Base-by-base conservation (phyloP, 2,113 vertebrate species). In the Turnix velox region DNA sequence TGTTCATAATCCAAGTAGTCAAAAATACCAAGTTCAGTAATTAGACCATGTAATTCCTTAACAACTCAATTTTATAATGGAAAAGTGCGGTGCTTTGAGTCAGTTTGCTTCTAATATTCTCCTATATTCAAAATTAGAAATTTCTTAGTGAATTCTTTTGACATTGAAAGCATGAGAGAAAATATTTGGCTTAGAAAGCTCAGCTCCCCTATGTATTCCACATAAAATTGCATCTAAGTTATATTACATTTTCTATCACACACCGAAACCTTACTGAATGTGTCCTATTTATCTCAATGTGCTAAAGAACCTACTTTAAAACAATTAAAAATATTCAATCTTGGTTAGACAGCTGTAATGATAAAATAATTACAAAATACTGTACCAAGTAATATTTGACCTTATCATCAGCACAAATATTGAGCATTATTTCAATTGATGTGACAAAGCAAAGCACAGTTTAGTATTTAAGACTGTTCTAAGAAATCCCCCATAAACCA, bases 11-110 rank as follows among this genome's bases (percentile, higher is more conserved):
- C 96, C 96, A 96, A 97, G 96, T 82, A 96, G 96, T 97, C 92
- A 97, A 97, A 97, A 97, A 97, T 94, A 97, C 77, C 83, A 96
- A 95, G 92, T 97, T 97, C 95, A 85, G 88, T 95, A 97, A 97
- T 98, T 96, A 97, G 95, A 93, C 71, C 81, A 93, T 88, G 91
- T 96, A 95, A 97, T 97, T 96, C 84, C 89, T 96, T 96, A 98
- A 97, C 94, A 96, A 94, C 93, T 97, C 95, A 97, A 95, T 96
- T 97, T 96, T 95, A 84, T 95, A 93, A 96, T 87, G 85, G 90
- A 85, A 96, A 95, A 96, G 59, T 90, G 67, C 77, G 94, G 61
- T 87, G 87, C 63, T 93, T 96, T 94, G 76, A 96, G 95, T 87
- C 83, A 95, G 84, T 97, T 97, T 97, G 35, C 88, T 93, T 94